Evolutionary conservation across 1,140 invertebrate species (phyloP).

Genomic region (Metaphire vulgaris): DNA sequence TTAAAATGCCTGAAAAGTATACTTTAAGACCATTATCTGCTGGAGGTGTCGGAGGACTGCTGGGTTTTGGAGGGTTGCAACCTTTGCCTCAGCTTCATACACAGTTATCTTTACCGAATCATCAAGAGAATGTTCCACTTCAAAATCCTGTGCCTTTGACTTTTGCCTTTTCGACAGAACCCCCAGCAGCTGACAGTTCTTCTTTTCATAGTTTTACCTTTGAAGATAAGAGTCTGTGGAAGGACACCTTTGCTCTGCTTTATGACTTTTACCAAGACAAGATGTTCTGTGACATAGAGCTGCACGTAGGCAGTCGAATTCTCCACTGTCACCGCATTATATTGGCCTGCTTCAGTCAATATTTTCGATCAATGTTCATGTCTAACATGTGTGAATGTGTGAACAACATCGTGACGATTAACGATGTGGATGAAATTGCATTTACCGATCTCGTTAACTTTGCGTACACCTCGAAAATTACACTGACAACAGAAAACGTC

Average conservation of each 20-base stretch:
- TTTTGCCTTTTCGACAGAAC: too few species aligned
- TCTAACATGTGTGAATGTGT: constrained; percentile 46
- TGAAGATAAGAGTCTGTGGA: constrained; percentile 11
- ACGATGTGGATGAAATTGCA: constrained; percentile 48
- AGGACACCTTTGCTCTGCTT: constrained; percentile 32
- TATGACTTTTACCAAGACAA: constrained; percentile 38
- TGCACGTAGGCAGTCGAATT: constrained; percentile 40
- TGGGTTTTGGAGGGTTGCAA: too few species aligned
- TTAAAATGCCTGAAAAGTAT: too few species aligned
- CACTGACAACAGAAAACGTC: constrained; percentile 46
- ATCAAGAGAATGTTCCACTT: too few species aligned
- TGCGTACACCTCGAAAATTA: constrained; percentile 47
- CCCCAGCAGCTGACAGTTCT: too few species aligned
- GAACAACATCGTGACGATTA: constrained; percentile 39
- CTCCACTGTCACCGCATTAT: constrained; percentile 47
- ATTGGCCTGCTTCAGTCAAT: constrained; percentile 44
- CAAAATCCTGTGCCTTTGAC: too few species aligned
- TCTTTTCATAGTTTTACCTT: too few species aligned
- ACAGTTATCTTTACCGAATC: too few species aligned
- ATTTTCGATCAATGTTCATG: constrained; percentile 50
- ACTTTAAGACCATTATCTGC: too few species aligned
- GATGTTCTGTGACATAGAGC: constrained; percentile 45
- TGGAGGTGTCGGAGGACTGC: too few species aligned
- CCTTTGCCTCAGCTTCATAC: too few species aligned
- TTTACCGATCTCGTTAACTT: constrained; percentile 45